A percentile compares a stretch with the other conserved stretches of the same genome.
phyloP scores from a whole-genome alignment of 2,113 vertebrate genomes.

The Macheiramphus alcinus region DNA sequence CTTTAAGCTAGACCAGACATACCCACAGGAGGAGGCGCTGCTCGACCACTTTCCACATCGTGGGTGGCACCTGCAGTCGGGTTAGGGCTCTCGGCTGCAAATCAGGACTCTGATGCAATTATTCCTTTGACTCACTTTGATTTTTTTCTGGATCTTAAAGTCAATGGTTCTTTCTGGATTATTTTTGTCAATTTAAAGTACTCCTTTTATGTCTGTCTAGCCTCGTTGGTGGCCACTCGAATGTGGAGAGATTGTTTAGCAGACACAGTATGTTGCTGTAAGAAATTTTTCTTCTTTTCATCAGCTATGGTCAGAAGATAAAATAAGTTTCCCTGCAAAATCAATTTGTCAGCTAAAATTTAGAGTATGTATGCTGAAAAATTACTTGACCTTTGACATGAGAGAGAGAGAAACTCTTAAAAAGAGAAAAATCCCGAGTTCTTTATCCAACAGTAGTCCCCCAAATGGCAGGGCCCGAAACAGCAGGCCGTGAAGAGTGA shows the following conservation, averaged over 20 bases:
- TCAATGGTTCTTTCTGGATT: background rate
- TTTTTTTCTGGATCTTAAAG: background rate
- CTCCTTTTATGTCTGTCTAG: background rate
- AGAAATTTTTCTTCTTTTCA: background rate
- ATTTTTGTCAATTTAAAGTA: background rate
- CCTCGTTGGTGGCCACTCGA: background rate
- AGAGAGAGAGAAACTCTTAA: background rate
- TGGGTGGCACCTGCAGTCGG: rapidly evolving
- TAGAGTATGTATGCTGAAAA: background rate
- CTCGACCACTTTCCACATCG: background rate
- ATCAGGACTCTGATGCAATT: background rate
- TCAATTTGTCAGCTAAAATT: background rate
- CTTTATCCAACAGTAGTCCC: background rate
- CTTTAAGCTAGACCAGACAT: background rate
- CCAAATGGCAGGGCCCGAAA: background rate
- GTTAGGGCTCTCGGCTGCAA: rapidly evolving
- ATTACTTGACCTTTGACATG: background rate
- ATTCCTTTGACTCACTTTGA: background rate
- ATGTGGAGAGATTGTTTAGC: background rate
- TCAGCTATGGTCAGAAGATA: background rate
- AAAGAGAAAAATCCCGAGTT: background rate
- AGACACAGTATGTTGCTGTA: background rate
- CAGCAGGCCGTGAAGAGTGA: background rate
- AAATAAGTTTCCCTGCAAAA: background rate
- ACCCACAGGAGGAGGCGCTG: constrained; percentile 53